Conservation (phyloP, 1,140 invertebrate species). For the Drosophila pachea region DNA sequence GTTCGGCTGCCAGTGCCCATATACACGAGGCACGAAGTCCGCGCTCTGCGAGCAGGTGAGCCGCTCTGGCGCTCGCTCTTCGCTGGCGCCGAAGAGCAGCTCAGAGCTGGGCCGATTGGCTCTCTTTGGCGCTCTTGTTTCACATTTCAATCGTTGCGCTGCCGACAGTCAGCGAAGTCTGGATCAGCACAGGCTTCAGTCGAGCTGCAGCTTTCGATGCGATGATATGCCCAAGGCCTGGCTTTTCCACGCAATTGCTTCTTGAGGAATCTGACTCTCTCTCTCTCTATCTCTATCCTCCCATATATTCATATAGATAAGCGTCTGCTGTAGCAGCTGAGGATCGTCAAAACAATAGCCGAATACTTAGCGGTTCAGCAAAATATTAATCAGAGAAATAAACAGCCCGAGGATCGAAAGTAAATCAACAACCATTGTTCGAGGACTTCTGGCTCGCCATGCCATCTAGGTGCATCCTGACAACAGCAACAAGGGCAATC, state of each 20-base stretch:
- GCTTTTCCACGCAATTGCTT: conserved; percentile 28
- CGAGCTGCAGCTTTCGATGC: conserved; percentile 4
- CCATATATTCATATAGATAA: not conserved
- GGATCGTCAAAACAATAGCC: not conserved
- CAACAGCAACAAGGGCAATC: conserved; percentile 40
- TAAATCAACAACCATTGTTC: conserved; percentile 60
- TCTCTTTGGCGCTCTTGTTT: conserved; percentile 43
- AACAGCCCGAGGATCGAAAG: conserved; percentile 48
- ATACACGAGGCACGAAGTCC: conserved; percentile 26
- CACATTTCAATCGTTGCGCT: conserved; percentile 50
- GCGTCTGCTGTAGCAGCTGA: not conserved
- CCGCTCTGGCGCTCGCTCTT: conserved; percentile 45
- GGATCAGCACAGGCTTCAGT: not conserved
- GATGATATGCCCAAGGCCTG: not conserved
- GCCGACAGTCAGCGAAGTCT: conserved; percentile 13
- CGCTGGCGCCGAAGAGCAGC: conserved; percentile 41
- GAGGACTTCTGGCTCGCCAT: conserved; percentile 25
- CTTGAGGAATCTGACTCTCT: not conserved
- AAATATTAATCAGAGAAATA: conserved; percentile 59
- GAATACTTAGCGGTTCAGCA: conserved; percentile 18
- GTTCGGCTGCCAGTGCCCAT: conserved; percentile 28
- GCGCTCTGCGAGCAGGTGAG: conserved; percentile 55
- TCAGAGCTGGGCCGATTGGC: conserved; percentile 33
- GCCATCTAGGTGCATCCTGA: conserved; percentile 44
- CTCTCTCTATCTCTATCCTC: not conserved